Conservation (phyloP, 2,888 invertebrate species). For the Holacanthella duospinosa region DNA sequence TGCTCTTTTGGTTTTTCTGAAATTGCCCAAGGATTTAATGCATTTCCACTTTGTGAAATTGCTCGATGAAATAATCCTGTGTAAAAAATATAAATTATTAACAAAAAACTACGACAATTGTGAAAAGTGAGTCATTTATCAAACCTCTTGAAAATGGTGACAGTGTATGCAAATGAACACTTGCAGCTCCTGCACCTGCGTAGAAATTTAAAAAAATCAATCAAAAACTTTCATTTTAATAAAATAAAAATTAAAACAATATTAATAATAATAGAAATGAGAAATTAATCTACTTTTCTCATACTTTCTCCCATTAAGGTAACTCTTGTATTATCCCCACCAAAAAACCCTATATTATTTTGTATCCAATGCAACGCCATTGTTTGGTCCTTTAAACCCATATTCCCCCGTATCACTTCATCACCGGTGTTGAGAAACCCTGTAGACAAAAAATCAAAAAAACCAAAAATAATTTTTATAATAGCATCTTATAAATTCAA, state of each 20-base stretch:
- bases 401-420: conserved; percentile 3
- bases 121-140: background rate
- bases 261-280: background rate
- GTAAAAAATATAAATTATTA: conserved; percentile 3
- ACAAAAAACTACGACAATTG: background rate
- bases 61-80: conserved; percentile 28
- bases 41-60: conserved; percentile 23
- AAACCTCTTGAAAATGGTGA: conserved; percentile 16
- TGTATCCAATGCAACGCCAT: conserved; percentile 10
- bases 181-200: conserved; percentile 2
- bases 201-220: too few relatives aligned
- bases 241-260: background rate
- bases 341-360: conserved; percentile 10
- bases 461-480: too few relatives aligned
- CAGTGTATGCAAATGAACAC: conserved; percentile 19
- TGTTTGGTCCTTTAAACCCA: conserved; percentile 9
- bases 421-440: conserved; percentile 10
- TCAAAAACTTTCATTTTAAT: too few relatives aligned
- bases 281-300: background rate
- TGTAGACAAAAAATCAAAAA: background rate
- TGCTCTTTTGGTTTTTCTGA: conserved; percentile 20
- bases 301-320: conserved; percentile 9
- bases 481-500: background rate
- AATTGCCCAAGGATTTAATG: conserved; percentile 26
- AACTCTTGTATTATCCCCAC: conserved; percentile 7